Conservation (phyloP, 2,113 vertebrate species). For the Galemys pyrenaicus region DNA sequence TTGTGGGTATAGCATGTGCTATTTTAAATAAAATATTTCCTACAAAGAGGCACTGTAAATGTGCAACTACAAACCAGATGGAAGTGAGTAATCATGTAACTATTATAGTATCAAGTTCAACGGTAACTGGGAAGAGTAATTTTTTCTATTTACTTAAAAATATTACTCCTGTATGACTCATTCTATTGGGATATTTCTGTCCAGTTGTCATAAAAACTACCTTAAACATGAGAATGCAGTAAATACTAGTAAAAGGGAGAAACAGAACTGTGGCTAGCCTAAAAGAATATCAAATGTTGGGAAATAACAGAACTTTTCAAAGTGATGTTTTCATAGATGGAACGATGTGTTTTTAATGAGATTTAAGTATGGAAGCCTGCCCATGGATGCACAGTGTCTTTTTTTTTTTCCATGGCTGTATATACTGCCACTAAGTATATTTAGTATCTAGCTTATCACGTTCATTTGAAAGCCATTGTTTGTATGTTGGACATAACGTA, state of each 20-base stretch:
- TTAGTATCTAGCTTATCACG: not conserved
- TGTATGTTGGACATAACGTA: not conserved
- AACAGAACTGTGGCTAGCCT: not conserved
- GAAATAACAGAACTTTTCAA: not conserved
- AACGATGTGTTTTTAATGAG: not conserved
- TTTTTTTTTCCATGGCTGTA: not conserved
- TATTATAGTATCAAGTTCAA: not conserved
- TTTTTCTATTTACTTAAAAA: not conserved
- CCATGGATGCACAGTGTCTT: not conserved
- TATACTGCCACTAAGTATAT: not conserved
- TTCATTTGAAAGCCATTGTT: not conserved
- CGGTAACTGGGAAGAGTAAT: not conserved
- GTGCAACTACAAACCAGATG: not conserved
- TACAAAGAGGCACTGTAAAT: not conserved
- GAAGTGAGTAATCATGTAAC: not conserved
- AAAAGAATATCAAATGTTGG: not conserved
- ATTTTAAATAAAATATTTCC: conserved; percentile 16
- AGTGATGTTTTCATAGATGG: not conserved
- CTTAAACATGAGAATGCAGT: not conserved
- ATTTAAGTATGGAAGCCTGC: not conserved
- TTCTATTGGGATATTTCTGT: not conserved
- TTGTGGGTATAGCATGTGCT: not conserved
- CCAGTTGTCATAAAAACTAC: not conserved
- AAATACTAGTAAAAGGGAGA: not conserved
- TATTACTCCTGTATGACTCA: not conserved